phyloP scores from a whole-genome alignment of 1,140 invertebrate genomes.

The Diachasmimorpha longicaudata region DNA sequence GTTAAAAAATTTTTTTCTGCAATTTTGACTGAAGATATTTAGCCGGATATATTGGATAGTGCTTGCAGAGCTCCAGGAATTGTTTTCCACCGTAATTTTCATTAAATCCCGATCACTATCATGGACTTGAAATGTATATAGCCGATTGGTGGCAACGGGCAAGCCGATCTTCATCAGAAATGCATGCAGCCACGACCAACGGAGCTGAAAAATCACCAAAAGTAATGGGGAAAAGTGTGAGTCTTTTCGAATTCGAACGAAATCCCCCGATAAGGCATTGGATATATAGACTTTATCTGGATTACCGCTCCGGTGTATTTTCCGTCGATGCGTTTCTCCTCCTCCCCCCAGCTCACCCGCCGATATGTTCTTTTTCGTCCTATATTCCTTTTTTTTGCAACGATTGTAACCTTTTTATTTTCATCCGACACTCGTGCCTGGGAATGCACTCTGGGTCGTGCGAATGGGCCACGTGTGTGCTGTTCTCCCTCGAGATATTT shows the following conservation, averaged over 20 bases:
- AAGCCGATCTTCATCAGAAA: slow-evolving; percentile 56
- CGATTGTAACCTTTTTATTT: slow-evolving; percentile 17
- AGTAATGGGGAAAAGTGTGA: slow-evolving; percentile 32
- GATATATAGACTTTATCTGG: slow-evolving; percentile 45
- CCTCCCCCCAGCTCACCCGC: not conserved
- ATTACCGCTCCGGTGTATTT: slow-evolving; percentile 43
- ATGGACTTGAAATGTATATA: slow-evolving; percentile 14
- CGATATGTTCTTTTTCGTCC: slow-evolving; percentile 12
- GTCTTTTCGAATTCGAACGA: slow-evolving; percentile 45
- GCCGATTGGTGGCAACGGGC: not conserved
- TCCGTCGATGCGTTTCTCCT: slow-evolving; percentile 37
- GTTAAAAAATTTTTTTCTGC: no score
- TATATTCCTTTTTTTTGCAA: not conserved
- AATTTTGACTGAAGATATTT: no score
- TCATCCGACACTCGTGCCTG: not conserved
- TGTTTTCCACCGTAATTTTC: slow-evolving; percentile 44
- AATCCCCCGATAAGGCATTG: slow-evolving; percentile 52
- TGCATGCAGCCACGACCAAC: slow-evolving; percentile 50
- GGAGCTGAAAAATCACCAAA: slow-evolving; percentile 27
- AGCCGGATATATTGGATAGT: no score
- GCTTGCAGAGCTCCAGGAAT: slow-evolving; percentile 24
- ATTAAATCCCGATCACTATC: slow-evolving; percentile 56
- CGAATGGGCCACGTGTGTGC: slow-evolving; percentile 47
- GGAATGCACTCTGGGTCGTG: slow-evolving; percentile 43
- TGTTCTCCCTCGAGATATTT: slow-evolving; percentile 35